Conservation (phyloP, 2,113 vertebrate genomes). For the Sinocyclocheilus grahami region DNA sequence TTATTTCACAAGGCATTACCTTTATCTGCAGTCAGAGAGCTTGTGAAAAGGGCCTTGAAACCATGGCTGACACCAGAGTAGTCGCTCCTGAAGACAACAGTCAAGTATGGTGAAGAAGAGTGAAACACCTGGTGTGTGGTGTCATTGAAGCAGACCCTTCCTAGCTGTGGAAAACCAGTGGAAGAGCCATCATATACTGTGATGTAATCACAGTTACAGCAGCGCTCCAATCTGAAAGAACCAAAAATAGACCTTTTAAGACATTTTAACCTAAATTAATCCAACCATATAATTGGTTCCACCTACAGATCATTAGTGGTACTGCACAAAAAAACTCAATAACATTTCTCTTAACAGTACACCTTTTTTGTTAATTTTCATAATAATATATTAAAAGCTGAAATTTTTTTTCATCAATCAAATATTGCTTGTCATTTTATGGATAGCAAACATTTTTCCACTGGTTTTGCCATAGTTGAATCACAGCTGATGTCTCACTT, state of each 20-base stretch:
- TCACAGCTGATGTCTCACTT: conserved; percentile 65
- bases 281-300: background rate
- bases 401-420: background rate
- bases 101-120: conserved; percentile 75
- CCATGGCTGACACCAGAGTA: conserved; percentile 64
- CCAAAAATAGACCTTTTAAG: too few relatives aligned
- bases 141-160: conserved; percentile 65
- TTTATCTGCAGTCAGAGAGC: conserved; percentile 60
- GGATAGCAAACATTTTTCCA: background rate
- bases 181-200: conserved; percentile 77
- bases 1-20: conserved; percentile 54
- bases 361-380: too few relatives aligned
- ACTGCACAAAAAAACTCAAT: background rate
- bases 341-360: too few relatives aligned
- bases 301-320: background rate
- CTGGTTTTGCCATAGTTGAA: background rate
- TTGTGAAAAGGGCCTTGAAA: conserved; percentile 69
- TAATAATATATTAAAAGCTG: too few relatives aligned
- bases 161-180: conserved; percentile 59
- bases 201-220: conserved; percentile 83
- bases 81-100: conserved; percentile 73
- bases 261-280: too few relatives aligned
- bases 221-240: conserved; percentile 77
- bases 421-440: too few relatives aligned
- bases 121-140: conserved; percentile 57